Base-by-base conservation (phyloP, 35 echinoderm and acorn worm genomes). In the Anneissia japonica region DNA sequence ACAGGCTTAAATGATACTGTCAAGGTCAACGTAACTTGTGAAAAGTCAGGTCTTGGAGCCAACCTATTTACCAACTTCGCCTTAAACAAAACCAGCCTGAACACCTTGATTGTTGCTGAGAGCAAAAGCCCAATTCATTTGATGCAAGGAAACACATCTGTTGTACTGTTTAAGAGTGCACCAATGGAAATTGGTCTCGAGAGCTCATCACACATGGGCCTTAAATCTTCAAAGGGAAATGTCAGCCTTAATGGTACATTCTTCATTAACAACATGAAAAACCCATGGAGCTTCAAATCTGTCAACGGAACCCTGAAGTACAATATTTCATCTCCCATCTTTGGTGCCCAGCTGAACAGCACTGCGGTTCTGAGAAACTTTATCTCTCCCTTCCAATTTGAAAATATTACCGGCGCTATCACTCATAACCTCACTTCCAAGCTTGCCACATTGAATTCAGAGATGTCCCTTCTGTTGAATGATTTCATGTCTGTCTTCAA, bases 241-340 rank as follows among this genome's bases (percentile, higher is more conserved):
- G 32, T 38, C 19, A 78, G 72, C 1, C 17, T 81, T 13, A 79
- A 83, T 75, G 79, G 56, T 30, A 81, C 55, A 13, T 92, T 83
- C 26, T 23, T 74, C 64, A 72, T 92, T 14, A 34, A 81, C 26
- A 83, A 78, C 30, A 81, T 87, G 35, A 73, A 41, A 14, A 75
- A 64, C 32, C 73, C 84, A 28, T 92, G 87, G 39, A 56, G 64
- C 29, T 92, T 92, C 72, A 46, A 87, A 0, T 39, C 74, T 31
- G 81, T 92, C 6, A 56, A 78, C 23, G 86, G 77, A 72, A 55
- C 21, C 31, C 76, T 79, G 33, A 64, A 73, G 39, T 78, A 88
- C 41, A 92, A 87, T 41, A 77, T 92, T 19, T 74, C 85, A 32
- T 84, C 85, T 75, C 36, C 32, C 26, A 26, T 64, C 19, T 9